Percentiles rank a stretch among this genome's conserved stretches.
Conservation (phyloP, 2,797 vertebrate genomes). For the Poecilia picta region DNA sequence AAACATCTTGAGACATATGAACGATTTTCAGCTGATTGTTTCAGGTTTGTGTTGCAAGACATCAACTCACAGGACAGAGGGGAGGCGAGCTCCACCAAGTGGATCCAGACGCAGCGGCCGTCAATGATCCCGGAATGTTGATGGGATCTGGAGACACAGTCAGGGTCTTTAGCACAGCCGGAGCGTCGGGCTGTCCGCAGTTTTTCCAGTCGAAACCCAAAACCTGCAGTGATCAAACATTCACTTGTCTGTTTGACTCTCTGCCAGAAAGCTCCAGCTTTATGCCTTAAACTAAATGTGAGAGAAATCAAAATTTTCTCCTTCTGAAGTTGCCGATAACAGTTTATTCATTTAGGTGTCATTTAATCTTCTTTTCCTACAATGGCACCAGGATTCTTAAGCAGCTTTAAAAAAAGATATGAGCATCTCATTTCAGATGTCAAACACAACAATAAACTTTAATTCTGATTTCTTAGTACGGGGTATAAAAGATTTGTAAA, state of each 20-base stretch:
- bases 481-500: background rate
- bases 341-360: background rate
- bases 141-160: constrained; percentile 79
- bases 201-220: constrained; percentile 79
- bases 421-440: background rate
- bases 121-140: constrained; percentile 77
- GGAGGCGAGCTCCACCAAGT: constrained; percentile 63
- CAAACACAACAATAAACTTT: background rate
- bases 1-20: background rate
- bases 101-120: constrained; percentile 69
- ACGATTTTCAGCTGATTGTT: background rate
- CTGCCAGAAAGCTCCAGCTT: background rate
- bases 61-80: constrained; percentile 77
- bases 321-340: background rate
- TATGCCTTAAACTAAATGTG: background rate
- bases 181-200: constrained; percentile 72
- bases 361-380: background rate
- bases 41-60: background rate
- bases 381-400: background rate
- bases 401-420: background rate
- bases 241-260: background rate
- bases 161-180: constrained; percentile 75
- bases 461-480: background rate
- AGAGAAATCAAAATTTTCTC: background rate
- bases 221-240: constrained; percentile 52